Conservation (phyloP, 2,113 vertebrate genomes). For the Cebus imitator region DNA sequence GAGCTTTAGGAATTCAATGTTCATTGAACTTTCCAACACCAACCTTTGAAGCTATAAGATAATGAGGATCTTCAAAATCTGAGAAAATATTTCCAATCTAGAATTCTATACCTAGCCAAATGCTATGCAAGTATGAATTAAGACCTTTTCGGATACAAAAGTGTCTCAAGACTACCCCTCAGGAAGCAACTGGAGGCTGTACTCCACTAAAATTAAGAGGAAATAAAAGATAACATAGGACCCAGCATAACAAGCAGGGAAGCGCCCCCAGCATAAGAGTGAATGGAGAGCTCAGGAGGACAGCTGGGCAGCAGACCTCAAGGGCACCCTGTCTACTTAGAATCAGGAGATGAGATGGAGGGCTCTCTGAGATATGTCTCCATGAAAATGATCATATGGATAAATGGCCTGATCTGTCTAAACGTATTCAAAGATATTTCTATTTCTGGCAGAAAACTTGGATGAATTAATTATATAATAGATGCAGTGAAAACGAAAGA, state of each 20-base stretch:
- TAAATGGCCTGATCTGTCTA: not conserved
- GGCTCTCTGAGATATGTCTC: not conserved
- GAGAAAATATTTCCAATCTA: not conserved
- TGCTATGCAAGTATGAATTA: rapidly evolving
- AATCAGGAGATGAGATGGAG: not conserved
- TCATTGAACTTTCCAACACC: not conserved
- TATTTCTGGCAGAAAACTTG: not conserved
- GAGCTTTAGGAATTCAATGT: not conserved
- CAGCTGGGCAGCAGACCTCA: not conserved
- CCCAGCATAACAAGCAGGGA: too few relatives aligned
- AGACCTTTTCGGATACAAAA: not conserved
- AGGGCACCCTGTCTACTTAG: not conserved
- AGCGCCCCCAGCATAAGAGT: rapidly evolving
- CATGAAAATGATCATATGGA: not conserved
- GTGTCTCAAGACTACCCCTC: not conserved
- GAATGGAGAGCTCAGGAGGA: not conserved
- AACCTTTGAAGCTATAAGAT: not conserved
- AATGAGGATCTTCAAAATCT: not conserved
- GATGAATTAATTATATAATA: not conserved
- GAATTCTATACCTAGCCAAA: not conserved
- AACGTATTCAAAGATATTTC: not conserved
- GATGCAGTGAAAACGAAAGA: not conserved
- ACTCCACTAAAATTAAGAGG: not conserved
- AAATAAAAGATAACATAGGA: not conserved
- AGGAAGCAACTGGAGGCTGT: not conserved